Base-by-base conservation (phyloP, 92 coral and sea anemone genomes). In the Palythoa heliodiscus region DNA sequence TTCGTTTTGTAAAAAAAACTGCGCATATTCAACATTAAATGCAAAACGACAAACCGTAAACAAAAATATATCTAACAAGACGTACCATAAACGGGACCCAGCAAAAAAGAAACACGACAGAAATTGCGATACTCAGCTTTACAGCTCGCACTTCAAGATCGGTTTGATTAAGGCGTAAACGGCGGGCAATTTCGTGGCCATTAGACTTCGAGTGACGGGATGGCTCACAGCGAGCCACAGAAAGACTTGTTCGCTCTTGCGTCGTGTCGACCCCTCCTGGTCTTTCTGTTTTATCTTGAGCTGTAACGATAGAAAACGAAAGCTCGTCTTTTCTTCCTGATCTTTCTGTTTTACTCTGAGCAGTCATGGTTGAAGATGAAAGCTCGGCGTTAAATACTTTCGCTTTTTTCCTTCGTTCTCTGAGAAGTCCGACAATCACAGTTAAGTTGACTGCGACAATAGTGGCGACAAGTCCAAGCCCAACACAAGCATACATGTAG, bases 31-130 rank as follows among this genome's bases (percentile, higher is more conserved):
- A 29, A 29, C 35, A 29, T 0, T 43, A 43, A 43, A 43, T 5
- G 7, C 50, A 43, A 5, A 5, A 8, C 50, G 50, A 43, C 4
- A 43, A 43, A 43, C 3, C 50, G 9, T 43, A 43, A 43, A 43
- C 48, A 43, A 43, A 43, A 43, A 4, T 54, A 9, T 63, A 63
- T 63, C 2, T 3, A 63, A 8, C 2, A 63, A 69, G 1, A 80
- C 84, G 40, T 64, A 80, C 84, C 84, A 80, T 80, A 22, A 80
- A 80, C 5, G 84, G 84, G 14, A 66, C 47, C 84, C 84, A 80
- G 43, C 84, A 80, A 48, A 48, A 22, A 47, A 80, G 84, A 29
- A 80, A 80, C 23, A 80, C 61, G 7, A 66, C 74, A 19, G 84
- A 80, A 40, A 80, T 63, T 11, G 74, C 84, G 5, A 80, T 66